phyloP scores from a whole-genome alignment of 92 coral and sea anemone species.

The Hydrozoanthus gracilis region DNA sequence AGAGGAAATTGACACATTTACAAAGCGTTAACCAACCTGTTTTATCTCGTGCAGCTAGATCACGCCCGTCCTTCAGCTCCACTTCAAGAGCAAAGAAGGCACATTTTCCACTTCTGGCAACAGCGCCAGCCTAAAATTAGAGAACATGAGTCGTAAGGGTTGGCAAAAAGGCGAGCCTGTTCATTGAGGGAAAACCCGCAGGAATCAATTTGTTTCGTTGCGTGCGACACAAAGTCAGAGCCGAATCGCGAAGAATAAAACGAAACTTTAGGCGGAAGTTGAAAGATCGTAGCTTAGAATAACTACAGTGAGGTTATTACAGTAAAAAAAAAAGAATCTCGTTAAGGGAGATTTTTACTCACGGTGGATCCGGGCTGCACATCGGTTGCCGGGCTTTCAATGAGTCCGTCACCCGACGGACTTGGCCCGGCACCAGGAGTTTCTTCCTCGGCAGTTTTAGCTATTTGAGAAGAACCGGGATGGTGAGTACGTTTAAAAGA shows the following conservation, averaged over 20 bases:
- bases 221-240: not conserved
- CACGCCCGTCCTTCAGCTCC: slow-evolving; percentile 98
- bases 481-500: slow-evolving; percentile 74
- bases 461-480: slow-evolving; percentile 89
- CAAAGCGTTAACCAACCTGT: slow-evolving; percentile 68
- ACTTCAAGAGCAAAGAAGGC: slow-evolving; percentile 99
- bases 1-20: not conserved
- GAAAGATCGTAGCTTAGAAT: not conserved
- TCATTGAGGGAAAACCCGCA: slow-evolving; percentile 54
- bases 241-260: not conserved
- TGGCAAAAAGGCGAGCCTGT: no score
- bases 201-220: not conserved
- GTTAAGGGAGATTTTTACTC: slow-evolving; percentile 24
- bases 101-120: slow-evolving; percentile 96
- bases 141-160: not conserved
- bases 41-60: slow-evolving; percentile 98
- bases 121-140: slow-evolving; percentile 87
- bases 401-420: slow-evolving; percentile 69
- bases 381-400: slow-evolving; percentile 88
- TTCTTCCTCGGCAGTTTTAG: slow-evolving; percentile 86
- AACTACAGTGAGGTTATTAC: not conserved
- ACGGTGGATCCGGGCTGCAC: slow-evolving; percentile 98
- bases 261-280: not conserved
- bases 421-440: slow-evolving; percentile 73
- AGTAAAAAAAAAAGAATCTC: not conserved